A percentile compares a stretch with the other conserved stretches of the same genome.
Conservation (phyloP, 92 coral and sea anemone species). For the Porites rus region DNA sequence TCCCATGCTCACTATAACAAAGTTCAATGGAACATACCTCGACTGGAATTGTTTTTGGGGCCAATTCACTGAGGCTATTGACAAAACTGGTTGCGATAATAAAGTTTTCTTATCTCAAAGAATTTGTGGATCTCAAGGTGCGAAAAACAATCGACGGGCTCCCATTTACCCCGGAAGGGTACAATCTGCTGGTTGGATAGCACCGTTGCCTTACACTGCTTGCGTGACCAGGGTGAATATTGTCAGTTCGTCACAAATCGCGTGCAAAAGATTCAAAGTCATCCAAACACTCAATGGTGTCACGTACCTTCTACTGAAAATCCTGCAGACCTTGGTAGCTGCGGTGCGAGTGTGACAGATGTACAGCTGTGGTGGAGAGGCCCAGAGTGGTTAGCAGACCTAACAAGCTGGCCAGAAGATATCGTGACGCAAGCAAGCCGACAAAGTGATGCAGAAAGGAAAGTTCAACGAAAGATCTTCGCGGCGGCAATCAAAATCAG, state of each 20-base stretch:
- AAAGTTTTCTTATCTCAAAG: slow-evolving; percentile 52
- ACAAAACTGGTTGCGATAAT: slow-evolving; percentile 46
- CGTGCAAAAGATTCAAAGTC: slow-evolving; percentile 32
- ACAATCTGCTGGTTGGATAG: slow-evolving; percentile 53
- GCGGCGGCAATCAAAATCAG: not conserved
- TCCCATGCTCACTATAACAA: too few relatives aligned
- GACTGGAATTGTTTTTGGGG: slow-evolving; percentile 54
- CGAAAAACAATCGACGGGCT: slow-evolving; percentile 54
- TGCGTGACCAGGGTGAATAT: slow-evolving; percentile 23
- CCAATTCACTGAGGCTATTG: slow-evolving; percentile 47
- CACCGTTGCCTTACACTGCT: slow-evolving; percentile 53
- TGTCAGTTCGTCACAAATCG: slow-evolving; percentile 54
- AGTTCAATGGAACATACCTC: slow-evolving; percentile 50
- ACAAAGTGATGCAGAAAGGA: not conserved
- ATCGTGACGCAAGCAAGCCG: not conserved
- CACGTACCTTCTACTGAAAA: slow-evolving; percentile 43
- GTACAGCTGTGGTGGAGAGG: not conserved
- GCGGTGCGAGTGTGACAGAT: slow-evolving; percentile 7
- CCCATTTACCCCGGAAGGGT: slow-evolving; percentile 27
- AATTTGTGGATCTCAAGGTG: slow-evolving; percentile 44
- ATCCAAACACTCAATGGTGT: slow-evolving; percentile 11
- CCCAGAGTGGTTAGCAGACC: not conserved
- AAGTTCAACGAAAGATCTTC: not conserved
- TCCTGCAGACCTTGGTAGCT: slow-evolving; percentile 44
- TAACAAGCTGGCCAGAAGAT: not conserved